These are phyloP conservation scores for Graptemys geographica DNA, from an alignment of 2,797 vertebrate genomes.

Conservation along the genomic window DNA sequence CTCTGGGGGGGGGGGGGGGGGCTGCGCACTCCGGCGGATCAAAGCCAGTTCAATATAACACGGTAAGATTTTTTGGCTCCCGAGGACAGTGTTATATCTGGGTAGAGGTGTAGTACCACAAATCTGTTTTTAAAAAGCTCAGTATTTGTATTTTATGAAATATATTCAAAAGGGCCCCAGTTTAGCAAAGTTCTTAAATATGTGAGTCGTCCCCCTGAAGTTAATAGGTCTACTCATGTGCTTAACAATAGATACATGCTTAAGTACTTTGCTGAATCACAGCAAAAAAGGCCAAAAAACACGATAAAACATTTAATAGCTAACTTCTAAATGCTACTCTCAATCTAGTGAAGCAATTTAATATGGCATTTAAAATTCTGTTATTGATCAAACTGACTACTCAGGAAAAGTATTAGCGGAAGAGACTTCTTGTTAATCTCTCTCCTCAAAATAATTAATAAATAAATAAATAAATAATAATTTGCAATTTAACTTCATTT, in stretches of 20 bases:
- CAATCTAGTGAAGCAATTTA: background rate
- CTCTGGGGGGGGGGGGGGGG: no score
- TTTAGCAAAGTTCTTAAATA: background rate
- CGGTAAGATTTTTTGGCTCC: no score
- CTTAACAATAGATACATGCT: background rate
- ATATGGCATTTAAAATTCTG: background rate
- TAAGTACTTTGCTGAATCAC: background rate
- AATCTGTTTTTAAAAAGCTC: constrained; percentile 32
- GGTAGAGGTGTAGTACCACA: background rate
- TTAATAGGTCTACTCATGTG: background rate
- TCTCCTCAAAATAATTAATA: background rate
- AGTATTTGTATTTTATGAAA: constrained; percentile 56
- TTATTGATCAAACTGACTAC: background rate
- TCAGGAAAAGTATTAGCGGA: constrained; percentile 24
- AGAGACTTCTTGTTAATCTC: background rate
- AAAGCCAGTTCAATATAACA: no score
- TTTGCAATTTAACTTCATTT: constrained; percentile 19
- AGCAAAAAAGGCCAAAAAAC: background rate
- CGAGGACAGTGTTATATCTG: no score
- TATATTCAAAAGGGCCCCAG: background rate
- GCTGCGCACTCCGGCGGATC: no score
- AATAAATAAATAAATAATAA: background rate
- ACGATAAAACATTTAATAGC: background rate
- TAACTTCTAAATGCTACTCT: background rate
- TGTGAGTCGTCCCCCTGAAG: background rate